phyloP scores from a whole-genome alignment of 2,888 invertebrate species.

The Notodonta ziczac region DNA sequence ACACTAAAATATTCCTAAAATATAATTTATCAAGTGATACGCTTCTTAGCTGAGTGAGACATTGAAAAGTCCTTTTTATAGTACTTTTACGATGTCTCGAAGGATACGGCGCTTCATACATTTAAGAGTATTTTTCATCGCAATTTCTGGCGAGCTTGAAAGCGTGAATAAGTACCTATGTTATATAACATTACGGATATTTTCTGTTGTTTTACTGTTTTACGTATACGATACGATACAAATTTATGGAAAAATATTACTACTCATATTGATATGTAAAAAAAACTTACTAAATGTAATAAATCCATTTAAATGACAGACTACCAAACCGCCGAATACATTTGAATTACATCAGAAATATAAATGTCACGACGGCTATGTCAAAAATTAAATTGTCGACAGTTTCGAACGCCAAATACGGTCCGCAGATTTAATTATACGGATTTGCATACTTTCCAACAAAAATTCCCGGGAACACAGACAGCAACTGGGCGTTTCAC shows the following conservation, averaged over 20 bases:
- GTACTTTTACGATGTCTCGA: constrained; percentile 60
- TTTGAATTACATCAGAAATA: too few relatives aligned
- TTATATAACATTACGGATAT: constrained; percentile 14
- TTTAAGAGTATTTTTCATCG: constrained; percentile 41
- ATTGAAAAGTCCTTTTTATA: constrained; percentile 72
- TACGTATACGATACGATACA: too few relatives aligned
- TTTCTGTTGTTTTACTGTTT: too few relatives aligned
- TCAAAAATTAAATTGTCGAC: constrained; percentile 57
- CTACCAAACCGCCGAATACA: too few relatives aligned
- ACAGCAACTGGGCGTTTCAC: constrained; percentile 50
- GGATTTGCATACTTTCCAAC: constrained; percentile 70
- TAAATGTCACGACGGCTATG: constrained; percentile 23
- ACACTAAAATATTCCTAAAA: constrained; percentile 18
- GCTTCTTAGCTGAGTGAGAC: constrained; percentile 49
- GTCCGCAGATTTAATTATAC: constrained; percentile 67
- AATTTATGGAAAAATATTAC: too few relatives aligned
- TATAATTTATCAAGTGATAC: constrained; percentile 31
- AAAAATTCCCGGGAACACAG: constrained; percentile 45
- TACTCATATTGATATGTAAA: too few relatives aligned
- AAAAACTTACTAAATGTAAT: too few relatives aligned
- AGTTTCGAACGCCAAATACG: constrained; percentile 57
- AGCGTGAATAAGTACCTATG: constrained; percentile 15
- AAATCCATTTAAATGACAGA: too few relatives aligned
- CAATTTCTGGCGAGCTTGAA: constrained; percentile 41
- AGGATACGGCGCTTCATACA: constrained; percentile 49